These are phyloP conservation scores for Lontra canadensis DNA, from an alignment of 2,113 vertebrate species.

Conservation along the genomic window DNA sequence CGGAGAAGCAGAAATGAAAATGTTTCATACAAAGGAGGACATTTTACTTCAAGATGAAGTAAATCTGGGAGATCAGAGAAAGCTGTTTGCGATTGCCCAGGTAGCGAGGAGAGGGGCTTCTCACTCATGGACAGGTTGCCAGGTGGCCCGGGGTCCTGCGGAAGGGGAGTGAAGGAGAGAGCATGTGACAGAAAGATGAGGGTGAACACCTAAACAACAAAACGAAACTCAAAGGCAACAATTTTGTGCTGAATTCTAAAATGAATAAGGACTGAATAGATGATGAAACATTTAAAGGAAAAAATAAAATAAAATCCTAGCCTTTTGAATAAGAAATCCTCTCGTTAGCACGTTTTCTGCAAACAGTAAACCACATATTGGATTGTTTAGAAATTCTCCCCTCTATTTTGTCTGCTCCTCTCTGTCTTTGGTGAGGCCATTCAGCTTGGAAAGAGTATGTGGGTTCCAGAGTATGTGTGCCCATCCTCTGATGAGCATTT, in stretches of 20 bases:
- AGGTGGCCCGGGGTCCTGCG: neutral
- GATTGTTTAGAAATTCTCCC: neutral
- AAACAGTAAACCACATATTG: neutral
- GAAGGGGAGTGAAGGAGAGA: neutral
- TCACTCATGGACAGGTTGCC: neutral
- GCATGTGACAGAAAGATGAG: neutral
- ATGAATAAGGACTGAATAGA: neutral
- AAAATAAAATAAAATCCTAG: neutral
- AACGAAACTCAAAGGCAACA: neutral
- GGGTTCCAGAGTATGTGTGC: too few species aligned
- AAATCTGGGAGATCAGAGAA: neutral
- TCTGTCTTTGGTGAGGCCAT: neutral
- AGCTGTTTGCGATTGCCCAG: neutral
- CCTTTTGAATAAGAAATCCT: neutral
- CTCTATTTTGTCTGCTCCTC: neutral
- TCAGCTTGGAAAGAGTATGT: neutral
- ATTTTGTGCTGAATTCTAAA: constrained; percentile 34
- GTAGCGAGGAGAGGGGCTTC: neutral
- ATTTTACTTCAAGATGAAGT: constrained; percentile 41
- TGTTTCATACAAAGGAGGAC: neutral
- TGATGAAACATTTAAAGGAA: neutral
- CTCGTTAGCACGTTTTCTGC: neutral
- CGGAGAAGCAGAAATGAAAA: neutral
- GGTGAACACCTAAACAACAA: neutral
- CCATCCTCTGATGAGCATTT: neutral